A percentile compares a stretch with the other conserved stretches of the same genome.
These are phyloP conservation scores for Sphinx pinastri DNA, from an alignment of 2,888 invertebrate species.

Conservation along the genomic window DNA sequence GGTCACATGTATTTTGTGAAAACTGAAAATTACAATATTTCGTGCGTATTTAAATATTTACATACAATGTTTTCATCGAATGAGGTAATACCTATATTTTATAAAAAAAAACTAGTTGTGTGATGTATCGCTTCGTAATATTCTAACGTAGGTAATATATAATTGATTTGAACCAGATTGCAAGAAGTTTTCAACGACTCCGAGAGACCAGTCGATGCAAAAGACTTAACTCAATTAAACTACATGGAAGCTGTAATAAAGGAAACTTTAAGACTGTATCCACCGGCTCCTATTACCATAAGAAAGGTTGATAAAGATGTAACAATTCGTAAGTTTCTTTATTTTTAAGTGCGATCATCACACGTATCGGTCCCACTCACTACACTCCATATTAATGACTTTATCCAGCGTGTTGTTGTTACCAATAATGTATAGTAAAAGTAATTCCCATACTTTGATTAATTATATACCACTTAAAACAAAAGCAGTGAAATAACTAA, in stretches of 20 bases:
- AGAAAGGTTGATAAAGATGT: slow-evolving; percentile 9
- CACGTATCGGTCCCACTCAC: neutral
- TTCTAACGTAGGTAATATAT: neutral
- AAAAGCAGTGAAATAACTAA: too few species aligned
- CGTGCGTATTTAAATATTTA: too few species aligned
- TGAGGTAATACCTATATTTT: too few species aligned
- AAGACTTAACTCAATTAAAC: slow-evolving; percentile 2
- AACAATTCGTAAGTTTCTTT: slow-evolving; percentile 11
- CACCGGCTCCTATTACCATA: neutral
- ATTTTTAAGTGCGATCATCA: neutral
- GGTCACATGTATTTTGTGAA: too few species aligned
- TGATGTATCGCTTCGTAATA: too few species aligned
- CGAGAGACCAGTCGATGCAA: neutral
- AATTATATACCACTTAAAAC: too few species aligned
- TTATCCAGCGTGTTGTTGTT: neutral
- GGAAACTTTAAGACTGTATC: slow-evolving; percentile 8
- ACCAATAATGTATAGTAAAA: too few species aligned
- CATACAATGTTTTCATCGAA: too few species aligned
- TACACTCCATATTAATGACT: neutral
- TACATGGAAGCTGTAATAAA: slow-evolving; percentile 2
- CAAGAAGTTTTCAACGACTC: neutral
- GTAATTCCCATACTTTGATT: too few species aligned
- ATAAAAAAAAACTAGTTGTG: too few species aligned
- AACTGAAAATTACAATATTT: too few species aligned
- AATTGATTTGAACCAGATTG: neutral